phyloP scores from a whole-genome alignment of 2,113 vertebrate species.

The Halichoerus grypus region DNA sequence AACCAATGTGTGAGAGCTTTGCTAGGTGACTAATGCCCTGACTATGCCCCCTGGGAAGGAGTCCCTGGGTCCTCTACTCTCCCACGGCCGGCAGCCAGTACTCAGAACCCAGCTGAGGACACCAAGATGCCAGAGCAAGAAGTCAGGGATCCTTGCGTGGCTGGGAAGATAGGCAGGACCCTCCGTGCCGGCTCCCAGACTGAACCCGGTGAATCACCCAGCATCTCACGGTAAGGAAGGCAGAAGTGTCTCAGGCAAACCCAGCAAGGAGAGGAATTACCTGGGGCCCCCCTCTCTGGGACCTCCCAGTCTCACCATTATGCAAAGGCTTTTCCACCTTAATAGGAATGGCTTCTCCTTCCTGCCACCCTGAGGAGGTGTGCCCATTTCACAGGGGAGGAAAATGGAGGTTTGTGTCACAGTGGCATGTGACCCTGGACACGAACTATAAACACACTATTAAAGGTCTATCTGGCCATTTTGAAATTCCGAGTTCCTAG shows the following conservation, averaged over 20 bases:
- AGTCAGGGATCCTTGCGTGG: neutral
- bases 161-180: neutral
- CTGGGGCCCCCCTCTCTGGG: neutral
- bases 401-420: neutral
- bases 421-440: neutral
- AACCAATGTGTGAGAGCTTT: neutral
- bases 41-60: neutral
- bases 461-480: neutral
- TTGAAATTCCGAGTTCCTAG: neutral
- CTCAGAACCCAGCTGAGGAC: neutral
- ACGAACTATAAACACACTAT: neutral
- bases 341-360: neutral
- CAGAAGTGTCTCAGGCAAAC: neutral
- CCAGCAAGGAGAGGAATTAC: neutral
- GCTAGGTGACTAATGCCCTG: neutral
- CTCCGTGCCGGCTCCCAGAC: neutral
- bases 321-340: neutral
- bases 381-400: neutral
- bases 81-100: neutral
- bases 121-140: neutral
- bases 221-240: neutral
- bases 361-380: neutral
- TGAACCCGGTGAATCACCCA: neutral
- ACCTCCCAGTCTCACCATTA: neutral
- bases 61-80: neutral